These are phyloP conservation scores for Saxicola maurus DNA, from an alignment of 2,797 vertebrate species.

Conservation along the genomic window DNA sequence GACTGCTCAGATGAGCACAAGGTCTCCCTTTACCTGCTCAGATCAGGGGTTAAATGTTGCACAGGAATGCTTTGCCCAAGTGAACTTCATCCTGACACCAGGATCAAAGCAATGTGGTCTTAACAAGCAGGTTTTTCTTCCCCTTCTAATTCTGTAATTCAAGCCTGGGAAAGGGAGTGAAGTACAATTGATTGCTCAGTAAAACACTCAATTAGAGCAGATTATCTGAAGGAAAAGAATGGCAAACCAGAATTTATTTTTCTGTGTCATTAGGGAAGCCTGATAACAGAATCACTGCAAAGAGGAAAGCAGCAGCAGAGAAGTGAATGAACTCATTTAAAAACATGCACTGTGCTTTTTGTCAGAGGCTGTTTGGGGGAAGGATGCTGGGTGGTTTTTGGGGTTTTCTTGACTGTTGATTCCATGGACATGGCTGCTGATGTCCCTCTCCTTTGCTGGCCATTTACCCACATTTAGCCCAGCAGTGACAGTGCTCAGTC, in stretches of 20 bases:
- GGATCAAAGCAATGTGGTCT: not conserved
- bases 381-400: not conserved
- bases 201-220: not conserved
- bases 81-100: not conserved
- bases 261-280: not conserved
- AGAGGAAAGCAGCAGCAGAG: not conserved
- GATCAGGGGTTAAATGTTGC: not conserved
- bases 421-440: accelerated
- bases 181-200: not conserved
- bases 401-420: not conserved
- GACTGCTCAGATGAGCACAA: not conserved
- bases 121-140: not conserved
- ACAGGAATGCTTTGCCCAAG: not conserved
- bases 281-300: not conserved
- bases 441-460: not conserved
- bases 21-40: not conserved
- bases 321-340: not conserved
- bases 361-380: accelerated
- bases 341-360: not conserved
- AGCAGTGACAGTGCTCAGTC: not conserved
- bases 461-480: not conserved
- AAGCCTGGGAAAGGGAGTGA: not conserved
- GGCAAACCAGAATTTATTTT: not conserved
- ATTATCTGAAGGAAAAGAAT: not conserved
- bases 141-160: not conserved